These are phyloP conservation scores for Formica selysi DNA, from an alignment of 1,140 invertebrate genomes.

Conservation along the genomic window DNA sequence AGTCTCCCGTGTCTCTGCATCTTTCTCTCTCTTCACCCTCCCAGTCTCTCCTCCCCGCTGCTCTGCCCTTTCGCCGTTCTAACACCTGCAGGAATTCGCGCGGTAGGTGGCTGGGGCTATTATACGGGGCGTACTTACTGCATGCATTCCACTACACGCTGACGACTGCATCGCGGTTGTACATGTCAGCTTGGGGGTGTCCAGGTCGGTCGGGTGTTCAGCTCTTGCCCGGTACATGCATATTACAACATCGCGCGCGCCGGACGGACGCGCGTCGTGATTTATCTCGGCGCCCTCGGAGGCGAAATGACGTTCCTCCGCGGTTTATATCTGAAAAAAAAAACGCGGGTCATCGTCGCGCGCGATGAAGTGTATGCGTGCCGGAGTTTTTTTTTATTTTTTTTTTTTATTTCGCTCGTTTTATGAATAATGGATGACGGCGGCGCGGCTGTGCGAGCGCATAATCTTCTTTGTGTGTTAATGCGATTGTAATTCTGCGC, in stretches of 20 bases:
- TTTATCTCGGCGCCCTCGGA: conserved; percentile 45
- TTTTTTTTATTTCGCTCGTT: conserved; percentile 40
- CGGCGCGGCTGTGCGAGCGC: conserved; percentile 42
- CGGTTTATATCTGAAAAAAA: conserved; percentile 39
- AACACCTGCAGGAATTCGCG: conserved; percentile 78
- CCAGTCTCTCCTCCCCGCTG: background rate
- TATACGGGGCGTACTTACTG: conserved; percentile 46
- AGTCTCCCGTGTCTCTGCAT: background rate
- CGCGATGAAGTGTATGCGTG: conserved; percentile 43
- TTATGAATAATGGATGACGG: conserved; percentile 60
- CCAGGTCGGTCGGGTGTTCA: conserved; percentile 29
- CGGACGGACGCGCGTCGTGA: conserved; percentile 36
- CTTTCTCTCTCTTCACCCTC: background rate
- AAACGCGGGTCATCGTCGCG: conserved; percentile 50
- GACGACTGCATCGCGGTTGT: conserved; percentile 67
- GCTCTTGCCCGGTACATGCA: conserved; percentile 42
- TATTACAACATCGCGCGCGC: conserved; percentile 51
- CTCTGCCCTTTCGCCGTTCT: conserved; percentile 53
- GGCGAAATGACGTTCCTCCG: conserved; percentile 36
- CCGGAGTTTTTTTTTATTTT: conserved; percentile 1
- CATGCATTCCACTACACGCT: conserved; percentile 60
- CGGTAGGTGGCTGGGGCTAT: conserved; percentile 68
- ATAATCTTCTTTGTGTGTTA: conserved; percentile 62
- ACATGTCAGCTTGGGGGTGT: conserved; percentile 44
- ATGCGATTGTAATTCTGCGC: conserved; percentile 58